A percentile compares a stretch with the other conserved stretches of the same genome.
These are phyloP conservation scores for Chaenodraco wilsoni DNA, from an alignment of 2,797 vertebrate species.

Conservation along the genomic window DNA sequence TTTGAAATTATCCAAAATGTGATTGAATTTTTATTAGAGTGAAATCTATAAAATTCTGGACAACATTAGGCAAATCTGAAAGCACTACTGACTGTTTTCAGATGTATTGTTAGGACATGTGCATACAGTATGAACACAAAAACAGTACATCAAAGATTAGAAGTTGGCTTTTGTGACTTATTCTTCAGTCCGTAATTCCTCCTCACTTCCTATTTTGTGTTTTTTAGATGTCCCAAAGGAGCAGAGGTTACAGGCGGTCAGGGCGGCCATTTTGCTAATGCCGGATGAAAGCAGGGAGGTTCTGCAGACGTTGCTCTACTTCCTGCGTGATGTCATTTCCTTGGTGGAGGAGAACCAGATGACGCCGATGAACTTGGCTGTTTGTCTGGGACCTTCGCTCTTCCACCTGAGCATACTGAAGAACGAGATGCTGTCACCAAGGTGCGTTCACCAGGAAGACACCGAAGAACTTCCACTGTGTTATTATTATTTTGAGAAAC, in stretches of 20 bases:
- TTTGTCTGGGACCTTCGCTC: constrained; percentile 96
- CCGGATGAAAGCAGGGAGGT: constrained; percentile 96
- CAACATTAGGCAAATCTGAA: background rate
- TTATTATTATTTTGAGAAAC: background rate
- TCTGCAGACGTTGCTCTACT: constrained; percentile 92
- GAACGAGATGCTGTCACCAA: constrained; percentile 91
- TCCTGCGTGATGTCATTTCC: constrained; percentile 91
- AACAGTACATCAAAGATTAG: background rate
- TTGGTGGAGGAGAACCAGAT: constrained; percentile 97
- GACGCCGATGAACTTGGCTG: constrained; percentile 97
- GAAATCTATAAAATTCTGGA: background rate
- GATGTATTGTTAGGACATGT: too few species aligned
- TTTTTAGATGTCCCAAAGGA: constrained; percentile 92
- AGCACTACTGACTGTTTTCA: too few species aligned
- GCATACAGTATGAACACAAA: too few species aligned
- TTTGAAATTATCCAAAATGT: background rate
- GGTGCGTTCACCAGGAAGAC: constrained; percentile 74
- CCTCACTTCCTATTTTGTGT: background rate
- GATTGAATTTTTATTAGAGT: background rate
- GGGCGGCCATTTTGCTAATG: constrained; percentile 95
- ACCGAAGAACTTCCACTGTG: too few species aligned
- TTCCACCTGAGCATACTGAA: constrained; percentile 97
- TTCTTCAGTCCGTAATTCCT: background rate
- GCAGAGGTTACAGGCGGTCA: constrained; percentile 91
- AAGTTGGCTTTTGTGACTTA: background rate